These are phyloP conservation scores for Nemotelus pantherinus DNA, from an alignment of 2,888 invertebrate species.

Conservation along the genomic window DNA sequence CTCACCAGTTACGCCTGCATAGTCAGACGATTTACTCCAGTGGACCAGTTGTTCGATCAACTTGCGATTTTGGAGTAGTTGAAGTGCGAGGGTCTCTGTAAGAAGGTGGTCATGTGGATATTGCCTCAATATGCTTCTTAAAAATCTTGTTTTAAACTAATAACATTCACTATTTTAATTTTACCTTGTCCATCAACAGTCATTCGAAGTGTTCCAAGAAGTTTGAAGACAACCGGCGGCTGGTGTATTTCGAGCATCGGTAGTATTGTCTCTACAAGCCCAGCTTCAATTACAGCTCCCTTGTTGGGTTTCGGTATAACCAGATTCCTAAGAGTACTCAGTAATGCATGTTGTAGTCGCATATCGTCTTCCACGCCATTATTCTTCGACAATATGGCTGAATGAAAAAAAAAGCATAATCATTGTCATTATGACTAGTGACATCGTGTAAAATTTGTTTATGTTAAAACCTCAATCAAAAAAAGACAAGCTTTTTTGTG, in stretches of 20 bases:
- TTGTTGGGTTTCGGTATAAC: conserved; percentile 81
- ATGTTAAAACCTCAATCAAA: too few species aligned
- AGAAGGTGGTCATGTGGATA: conserved; percentile 47
- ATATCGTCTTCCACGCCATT: conserved; percentile 72
- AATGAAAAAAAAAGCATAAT: conserved; percentile 45
- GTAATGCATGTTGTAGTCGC: conserved; percentile 65
- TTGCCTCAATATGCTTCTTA: conserved; percentile 25
- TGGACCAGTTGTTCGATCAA: conserved; percentile 75
- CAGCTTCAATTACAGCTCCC: conserved; percentile 74
- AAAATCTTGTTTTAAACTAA: background rate
- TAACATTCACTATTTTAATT: too few species aligned
- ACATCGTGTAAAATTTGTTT: background rate
- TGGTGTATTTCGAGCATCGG: conserved; percentile 76
- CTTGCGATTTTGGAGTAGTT: conserved; percentile 71
- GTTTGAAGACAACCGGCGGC: conserved; percentile 85
- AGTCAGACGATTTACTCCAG: conserved; percentile 82
- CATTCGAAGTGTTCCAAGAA: conserved; percentile 86
- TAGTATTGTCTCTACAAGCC: conserved; percentile 77
- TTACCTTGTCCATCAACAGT: conserved; percentile 84
- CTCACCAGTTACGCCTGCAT: conserved; percentile 86
- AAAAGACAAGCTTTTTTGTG: too few species aligned
- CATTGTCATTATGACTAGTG: background rate
- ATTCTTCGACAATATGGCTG: conserved; percentile 67
- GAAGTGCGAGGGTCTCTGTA: conserved; percentile 75
- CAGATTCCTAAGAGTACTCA: conserved; percentile 81